Evolutionary conservation across 2,888 invertebrate species (phyloP).

Genomic region (Lithophane semibrunnea): DNA sequence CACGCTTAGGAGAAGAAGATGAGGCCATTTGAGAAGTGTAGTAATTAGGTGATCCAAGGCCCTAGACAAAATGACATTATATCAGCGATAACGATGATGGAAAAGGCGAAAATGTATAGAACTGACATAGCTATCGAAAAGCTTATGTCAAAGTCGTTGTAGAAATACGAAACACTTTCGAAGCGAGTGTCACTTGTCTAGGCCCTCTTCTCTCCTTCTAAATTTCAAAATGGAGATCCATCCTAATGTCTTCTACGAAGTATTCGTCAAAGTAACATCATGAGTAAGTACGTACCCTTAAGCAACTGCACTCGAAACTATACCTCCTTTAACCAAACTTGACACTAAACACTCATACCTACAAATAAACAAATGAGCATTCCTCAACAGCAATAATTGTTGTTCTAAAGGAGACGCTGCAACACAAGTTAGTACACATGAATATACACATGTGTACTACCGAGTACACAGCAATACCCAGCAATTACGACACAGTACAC

Average conservation of each 20-base stretch:
- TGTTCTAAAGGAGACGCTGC: constrained; percentile 15
- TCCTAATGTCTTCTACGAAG: not conserved
- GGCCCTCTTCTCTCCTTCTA: not conserved
- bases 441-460: constrained; percentile 24
- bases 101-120: too few relatives aligned
- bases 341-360: not conserved
- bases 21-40: not conserved
- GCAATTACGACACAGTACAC: constrained; percentile 37
- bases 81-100: too few relatives aligned
- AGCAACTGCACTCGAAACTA: not conserved
- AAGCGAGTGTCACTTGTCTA: too few relatives aligned
- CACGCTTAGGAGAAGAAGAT: too few relatives aligned
- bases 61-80: too few relatives aligned
- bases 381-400: constrained; percentile 18
- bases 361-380: constrained; percentile 8
- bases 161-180: too few relatives aligned
- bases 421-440: constrained; percentile 18
- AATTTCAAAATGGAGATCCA: not conserved
- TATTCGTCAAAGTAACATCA: not conserved
- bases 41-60: too few relatives aligned
- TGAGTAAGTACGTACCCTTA: too few relatives aligned
- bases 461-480: constrained; percentile 32
- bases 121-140: too few relatives aligned
- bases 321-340: not conserved
- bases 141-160: too few relatives aligned